Evolutionary conservation across 1,140 invertebrate species (phyloP).

Genomic region (Melitaea cinxia): DNA sequence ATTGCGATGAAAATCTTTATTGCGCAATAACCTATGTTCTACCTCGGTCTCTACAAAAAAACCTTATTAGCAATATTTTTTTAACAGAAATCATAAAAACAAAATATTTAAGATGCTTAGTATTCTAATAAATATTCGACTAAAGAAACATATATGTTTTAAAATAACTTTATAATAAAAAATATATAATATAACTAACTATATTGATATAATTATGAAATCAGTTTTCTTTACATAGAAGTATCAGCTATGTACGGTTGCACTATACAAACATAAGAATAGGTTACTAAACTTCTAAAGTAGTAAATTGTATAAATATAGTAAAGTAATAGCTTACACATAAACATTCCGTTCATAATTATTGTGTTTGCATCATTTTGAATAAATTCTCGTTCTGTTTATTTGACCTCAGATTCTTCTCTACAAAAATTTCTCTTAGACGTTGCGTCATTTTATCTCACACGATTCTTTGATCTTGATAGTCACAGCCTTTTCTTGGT

Average conservation of each 20-base stretch:
- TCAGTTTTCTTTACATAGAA: too few relatives aligned
- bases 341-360: conserved; percentile 43
- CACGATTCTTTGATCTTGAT: conserved; percentile 23
- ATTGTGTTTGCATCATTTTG: conserved; percentile 52
- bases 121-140: too few relatives aligned
- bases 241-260: too few relatives aligned
- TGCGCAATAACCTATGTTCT: conserved; percentile 48
- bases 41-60: conserved; percentile 28
- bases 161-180: too few relatives aligned
- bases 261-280: background rate
- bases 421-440: conserved; percentile 32
- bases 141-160: too few relatives aligned
- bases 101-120: too few relatives aligned
- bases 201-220: too few relatives aligned
- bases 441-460: conserved; percentile 31
- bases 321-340: background rate
- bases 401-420: conserved; percentile 25
- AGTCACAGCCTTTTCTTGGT: conserved; percentile 17
- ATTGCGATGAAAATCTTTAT: conserved; percentile 58
- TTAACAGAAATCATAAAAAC: too few relatives aligned
- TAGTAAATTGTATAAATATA: conserved; percentile 2
- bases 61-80: too few relatives aligned
- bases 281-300: conserved; percentile 1
- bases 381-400: conserved; percentile 47
- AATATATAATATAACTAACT: too few relatives aligned